Conservation (phyloP, 1,140 invertebrate genomes). For the Sitobion miscanthi region DNA sequence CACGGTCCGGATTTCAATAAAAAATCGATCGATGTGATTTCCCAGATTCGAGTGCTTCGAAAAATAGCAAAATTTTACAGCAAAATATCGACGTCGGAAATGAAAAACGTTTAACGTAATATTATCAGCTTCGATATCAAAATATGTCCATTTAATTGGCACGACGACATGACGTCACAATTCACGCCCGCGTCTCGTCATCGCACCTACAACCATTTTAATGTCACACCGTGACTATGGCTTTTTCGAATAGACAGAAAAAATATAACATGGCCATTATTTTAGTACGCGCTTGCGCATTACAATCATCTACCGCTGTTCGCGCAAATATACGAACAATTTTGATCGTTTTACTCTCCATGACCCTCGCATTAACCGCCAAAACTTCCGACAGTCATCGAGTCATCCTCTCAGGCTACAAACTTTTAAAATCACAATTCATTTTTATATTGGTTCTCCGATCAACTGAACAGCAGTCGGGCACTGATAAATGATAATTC, state of each 20-base stretch:
- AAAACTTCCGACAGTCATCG: neutral
- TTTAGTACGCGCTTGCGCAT: conserved; percentile 1
- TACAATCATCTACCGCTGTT: neutral
- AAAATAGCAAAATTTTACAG: neutral
- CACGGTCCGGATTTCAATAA: neutral
- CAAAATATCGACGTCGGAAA: neutral
- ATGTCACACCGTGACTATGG: conserved; percentile 7
- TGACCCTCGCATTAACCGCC: neutral
- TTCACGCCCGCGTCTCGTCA: neutral
- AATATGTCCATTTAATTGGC: neutral
- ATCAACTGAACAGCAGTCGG: neutral
- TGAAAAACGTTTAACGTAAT: too few relatives aligned
- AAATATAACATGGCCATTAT: conserved; percentile 20
- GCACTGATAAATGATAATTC: too few relatives aligned
- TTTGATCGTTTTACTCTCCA: neutral
- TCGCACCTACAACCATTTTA: neutral
- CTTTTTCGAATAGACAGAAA: neutral
- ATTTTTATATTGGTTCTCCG: neutral
- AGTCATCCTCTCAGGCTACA: rapidly evolving
- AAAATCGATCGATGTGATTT: neutral
- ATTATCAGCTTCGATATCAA: neutral
- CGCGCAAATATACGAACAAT: neutral
- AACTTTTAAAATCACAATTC: neutral
- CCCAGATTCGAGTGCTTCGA: neutral
- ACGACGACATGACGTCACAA: neutral